Percentiles rank a stretch among this genome's conserved stretches.
Conservation (phyloP, 2,113 vertebrate genomes). For the Tachycineta bicolor region DNA sequence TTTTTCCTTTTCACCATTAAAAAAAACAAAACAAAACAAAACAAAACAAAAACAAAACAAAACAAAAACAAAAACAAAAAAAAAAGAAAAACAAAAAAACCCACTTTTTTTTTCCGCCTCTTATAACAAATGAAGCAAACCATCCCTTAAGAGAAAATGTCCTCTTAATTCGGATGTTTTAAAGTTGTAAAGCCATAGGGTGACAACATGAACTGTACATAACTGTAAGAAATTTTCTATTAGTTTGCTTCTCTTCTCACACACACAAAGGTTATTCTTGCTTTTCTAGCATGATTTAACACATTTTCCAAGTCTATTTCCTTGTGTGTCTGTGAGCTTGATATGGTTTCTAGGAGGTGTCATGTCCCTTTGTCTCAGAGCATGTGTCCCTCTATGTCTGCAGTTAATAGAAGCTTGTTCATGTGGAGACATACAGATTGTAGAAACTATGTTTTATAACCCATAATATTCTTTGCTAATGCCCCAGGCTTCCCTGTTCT, state of each 20-base stretch:
- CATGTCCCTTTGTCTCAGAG: background rate
- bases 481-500: background rate
- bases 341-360: background rate
- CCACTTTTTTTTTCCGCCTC: background rate
- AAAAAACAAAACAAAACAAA: too few relatives aligned
- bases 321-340: background rate
- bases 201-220: rapidly evolving
- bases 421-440: background rate
- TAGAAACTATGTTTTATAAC: background rate
- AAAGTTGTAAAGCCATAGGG: background rate
- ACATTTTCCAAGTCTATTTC: background rate
- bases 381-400: background rate
- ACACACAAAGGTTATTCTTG: background rate
- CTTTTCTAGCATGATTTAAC: background rate
- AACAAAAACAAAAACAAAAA: too few relatives aligned
- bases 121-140: background rate
- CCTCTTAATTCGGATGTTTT: background rate
- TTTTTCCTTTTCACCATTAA: background rate
- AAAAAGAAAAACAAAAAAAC: too few relatives aligned
- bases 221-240: background rate
- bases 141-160: background rate
- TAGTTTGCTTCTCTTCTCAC: background rate
- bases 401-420: background rate
- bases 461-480: background rate
- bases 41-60: too few relatives aligned